Evolutionary conservation across 2,888 invertebrate species (phyloP).

Genomic region (Rotaria sp.): DNA sequence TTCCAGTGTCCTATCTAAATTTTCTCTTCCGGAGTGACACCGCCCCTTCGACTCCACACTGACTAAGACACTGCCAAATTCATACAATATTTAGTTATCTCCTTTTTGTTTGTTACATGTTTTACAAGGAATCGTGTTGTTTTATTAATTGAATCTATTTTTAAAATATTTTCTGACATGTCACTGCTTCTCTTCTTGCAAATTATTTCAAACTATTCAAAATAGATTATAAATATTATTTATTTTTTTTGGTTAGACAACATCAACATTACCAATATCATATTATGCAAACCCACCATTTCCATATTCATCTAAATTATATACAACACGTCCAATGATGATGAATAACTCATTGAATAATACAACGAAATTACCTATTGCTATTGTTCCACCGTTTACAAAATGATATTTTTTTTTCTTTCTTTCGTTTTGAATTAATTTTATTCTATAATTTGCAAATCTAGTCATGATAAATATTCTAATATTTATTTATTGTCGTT

Average conservation of each 20-base stretch:
- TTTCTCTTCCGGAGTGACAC: no score
- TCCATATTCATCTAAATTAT: background rate
- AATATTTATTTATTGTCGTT: background rate
- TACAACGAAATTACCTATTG: background rate
- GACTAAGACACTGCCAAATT: no score
- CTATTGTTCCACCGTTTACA: slow-evolving; percentile 10
- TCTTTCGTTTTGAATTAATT: background rate
- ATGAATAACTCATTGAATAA: background rate
- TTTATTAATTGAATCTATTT: no score
- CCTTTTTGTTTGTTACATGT: no score
- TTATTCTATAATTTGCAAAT: background rate
- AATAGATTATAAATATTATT: no score
- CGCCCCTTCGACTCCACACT: no score
- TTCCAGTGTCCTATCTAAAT: no score
- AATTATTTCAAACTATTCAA: no score
- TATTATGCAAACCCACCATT: background rate
- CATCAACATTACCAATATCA: background rate
- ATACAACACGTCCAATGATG: background rate
- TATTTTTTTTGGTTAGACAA: background rate
- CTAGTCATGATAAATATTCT: background rate
- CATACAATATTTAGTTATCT: no score
- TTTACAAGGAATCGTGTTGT: no score
- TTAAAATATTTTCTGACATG: background rate
- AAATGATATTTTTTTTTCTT: background rate
- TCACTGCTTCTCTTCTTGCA: background rate